Base-by-base conservation (phyloP, 2,113 vertebrate genomes). In the Tinamus guttatus region DNA sequence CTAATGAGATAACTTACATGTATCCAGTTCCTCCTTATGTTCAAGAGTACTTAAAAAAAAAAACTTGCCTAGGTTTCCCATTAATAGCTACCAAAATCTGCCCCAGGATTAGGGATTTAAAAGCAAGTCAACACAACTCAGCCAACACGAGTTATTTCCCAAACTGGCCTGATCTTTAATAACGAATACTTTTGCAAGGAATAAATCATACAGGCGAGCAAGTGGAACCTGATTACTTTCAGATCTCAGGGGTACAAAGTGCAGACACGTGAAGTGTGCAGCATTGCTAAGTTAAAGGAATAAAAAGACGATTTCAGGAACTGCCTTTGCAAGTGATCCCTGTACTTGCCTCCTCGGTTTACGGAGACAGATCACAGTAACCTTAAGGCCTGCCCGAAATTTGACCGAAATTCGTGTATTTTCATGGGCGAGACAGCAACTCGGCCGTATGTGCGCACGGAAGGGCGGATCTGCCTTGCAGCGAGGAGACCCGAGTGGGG, bases 311-410 rank as follows among this genome's bases (percentile, higher is more conserved):
- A 7, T 47, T 59, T n/a, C 32, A 43, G n/a, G 8, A 82, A 36
- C 0, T 13, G n/a, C 45, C 22, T 20, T 52, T 5, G 3, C 5
- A 32, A 45, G 27, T 11, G 17, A 63, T 56, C 74, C 22, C 69
- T 19, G 5, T 5, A 3, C 3, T 14, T 19, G 54, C 28, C 60
- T 41, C 17, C 58, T 1, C 32, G 9, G 40, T 2, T 38, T 32
- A 30, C 28, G 16, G 5, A 83, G 60, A 51, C 0, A 9, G 30
- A 12, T 3, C 1, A 45, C 22, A 14, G 3, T 0, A 18, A 20
- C 30, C 25, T 22, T 22, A 12, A 49, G 10, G 21, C 49, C 49
- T 22, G 49, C 9, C 49, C 21, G 49, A 11, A 49, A 22, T 22
- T 47, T 47, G 18, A 19, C 45, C 18, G 17, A 47, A 20, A 47